These are phyloP conservation scores for Portunus trituberculatus DNA, from an alignment of 1,140 invertebrate genomes.

Conservation along the genomic window DNA sequence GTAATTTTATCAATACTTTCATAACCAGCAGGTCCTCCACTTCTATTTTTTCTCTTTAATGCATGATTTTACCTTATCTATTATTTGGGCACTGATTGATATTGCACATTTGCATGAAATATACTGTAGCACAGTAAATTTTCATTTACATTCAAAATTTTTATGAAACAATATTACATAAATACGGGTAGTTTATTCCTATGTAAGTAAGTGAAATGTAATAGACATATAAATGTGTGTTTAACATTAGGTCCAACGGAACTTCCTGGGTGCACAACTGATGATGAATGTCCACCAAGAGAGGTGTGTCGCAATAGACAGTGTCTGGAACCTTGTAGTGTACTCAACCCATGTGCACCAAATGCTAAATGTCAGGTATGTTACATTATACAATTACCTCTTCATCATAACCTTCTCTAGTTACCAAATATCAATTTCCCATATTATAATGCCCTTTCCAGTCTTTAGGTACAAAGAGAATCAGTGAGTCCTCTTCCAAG, in stretches of 20 bases:
- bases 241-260: constrained; percentile 79
- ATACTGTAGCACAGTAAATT: not conserved
- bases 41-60: not conserved
- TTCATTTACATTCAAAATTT: not conserved
- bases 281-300: constrained; percentile 87
- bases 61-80: not conserved
- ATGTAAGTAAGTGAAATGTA: not conserved
- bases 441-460: too few relatives aligned
- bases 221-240: not conserved
- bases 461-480: too few relatives aligned
- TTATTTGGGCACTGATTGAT: not conserved
- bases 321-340: constrained; percentile 89
- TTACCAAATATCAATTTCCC: too few relatives aligned
- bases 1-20: not conserved
- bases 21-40: not conserved
- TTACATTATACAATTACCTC: not conserved
- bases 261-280: constrained; percentile 85
- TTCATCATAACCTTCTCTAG: not conserved
- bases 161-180: not conserved
- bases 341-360: constrained; percentile 88
- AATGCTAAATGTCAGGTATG: constrained; percentile 86
- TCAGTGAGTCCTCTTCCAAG: too few relatives aligned
- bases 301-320: constrained; percentile 87
- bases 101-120: constrained; percentile 1
- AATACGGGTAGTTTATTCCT: not conserved